Evolutionary conservation across 2,888 invertebrate genomes (phyloP).

Genomic region (Cremastobaeus sp.): DNA sequence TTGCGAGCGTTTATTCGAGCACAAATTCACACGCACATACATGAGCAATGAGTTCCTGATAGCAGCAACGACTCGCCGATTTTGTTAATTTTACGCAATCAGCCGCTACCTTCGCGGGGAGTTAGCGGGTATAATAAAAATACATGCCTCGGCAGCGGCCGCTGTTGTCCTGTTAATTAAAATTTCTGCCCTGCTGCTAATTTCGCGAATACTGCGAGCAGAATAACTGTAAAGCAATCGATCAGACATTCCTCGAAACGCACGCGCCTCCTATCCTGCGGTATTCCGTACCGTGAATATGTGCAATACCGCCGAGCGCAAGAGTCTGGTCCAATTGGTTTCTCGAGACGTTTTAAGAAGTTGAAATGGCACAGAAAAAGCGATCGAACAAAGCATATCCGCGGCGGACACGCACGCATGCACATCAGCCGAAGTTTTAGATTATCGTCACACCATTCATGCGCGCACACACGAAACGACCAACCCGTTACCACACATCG

Average conservation of each 20-base stretch:
- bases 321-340: constrained; percentile 47
- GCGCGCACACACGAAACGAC: constrained; percentile 26
- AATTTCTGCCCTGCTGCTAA: background rate
- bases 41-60: too few species aligned
- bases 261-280: too few species aligned
- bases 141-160: too few species aligned
- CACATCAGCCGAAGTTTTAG: constrained; percentile 62
- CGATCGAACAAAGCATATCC: constrained; percentile 68
- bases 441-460: constrained; percentile 51
- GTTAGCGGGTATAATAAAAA: too few species aligned
- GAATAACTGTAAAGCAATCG: constrained; percentile 6
- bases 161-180: too few species aligned
- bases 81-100: too few species aligned
- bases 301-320: background rate
- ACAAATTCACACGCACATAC: background rate
- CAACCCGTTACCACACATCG: constrained; percentile 25
- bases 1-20: background rate
- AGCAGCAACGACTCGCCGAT: background rate
- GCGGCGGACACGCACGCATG: constrained; percentile 67
- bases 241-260: background rate
- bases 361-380: constrained; percentile 34
- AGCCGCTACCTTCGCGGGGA: too few species aligned
- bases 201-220: too few species aligned
- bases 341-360: constrained; percentile 31
- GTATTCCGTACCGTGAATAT: too few species aligned